Conservation (phyloP, 2,113 vertebrate species). For the Mesoclemmys tuberculata region DNA sequence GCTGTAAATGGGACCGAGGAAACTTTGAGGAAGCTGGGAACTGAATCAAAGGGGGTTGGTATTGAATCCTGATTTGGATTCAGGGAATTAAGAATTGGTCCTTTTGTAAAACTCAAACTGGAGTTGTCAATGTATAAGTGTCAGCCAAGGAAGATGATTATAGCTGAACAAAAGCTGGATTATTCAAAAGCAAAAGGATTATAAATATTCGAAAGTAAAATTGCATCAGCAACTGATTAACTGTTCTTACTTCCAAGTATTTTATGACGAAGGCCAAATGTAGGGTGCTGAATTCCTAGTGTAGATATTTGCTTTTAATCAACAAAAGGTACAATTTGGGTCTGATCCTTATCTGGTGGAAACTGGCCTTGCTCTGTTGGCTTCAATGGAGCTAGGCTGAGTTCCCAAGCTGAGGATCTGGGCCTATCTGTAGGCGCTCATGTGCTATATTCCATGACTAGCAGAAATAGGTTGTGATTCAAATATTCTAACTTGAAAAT, state of each 20-base stretch:
- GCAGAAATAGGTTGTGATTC: background rate
- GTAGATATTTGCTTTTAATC: background rate
- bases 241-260: background rate
- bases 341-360: background rate
- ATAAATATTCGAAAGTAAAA: background rate
- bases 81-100: background rate
- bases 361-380: background rate
- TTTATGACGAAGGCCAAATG: background rate
- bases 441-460: background rate
- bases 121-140: background rate
- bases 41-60: background rate
- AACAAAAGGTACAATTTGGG: background rate
- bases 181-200: background rate
- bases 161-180: background rate
- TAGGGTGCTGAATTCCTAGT: background rate
- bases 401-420: background rate
- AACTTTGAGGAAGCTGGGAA: background rate
- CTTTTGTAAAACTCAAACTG: background rate
- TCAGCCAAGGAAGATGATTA: background rate
- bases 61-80: background rate
- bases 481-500: background rate
- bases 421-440: accelerated
- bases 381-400: background rate
- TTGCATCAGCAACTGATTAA: background rate
- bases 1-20: background rate